Percentiles rank a stretch among this genome's conserved stretches.
These are phyloP conservation scores for Cheilosia impressa DNA, from an alignment of 2,888 invertebrate species.

Conservation along the genomic window DNA sequence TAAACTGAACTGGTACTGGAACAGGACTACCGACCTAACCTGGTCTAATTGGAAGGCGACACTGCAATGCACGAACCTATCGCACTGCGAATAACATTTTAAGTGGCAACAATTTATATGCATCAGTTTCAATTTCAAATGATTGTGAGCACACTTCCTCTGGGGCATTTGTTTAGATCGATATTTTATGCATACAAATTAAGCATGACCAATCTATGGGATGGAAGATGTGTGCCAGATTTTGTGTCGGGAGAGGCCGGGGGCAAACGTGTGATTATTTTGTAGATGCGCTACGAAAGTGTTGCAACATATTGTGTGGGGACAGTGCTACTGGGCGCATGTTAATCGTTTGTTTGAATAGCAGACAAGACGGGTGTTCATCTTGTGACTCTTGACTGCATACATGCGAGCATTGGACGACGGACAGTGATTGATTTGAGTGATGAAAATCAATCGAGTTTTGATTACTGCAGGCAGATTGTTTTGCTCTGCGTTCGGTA, in stretches of 20 bases:
- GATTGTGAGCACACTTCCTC: slow-evolving; percentile 13
- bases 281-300: slow-evolving; percentile 12
- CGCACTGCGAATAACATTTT: slow-evolving; percentile 16
- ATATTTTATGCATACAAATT: slow-evolving; percentile 30
- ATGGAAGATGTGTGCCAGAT: not conserved
- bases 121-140: slow-evolving; percentile 28
- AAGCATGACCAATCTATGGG: not conserved
- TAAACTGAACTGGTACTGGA: slow-evolving; percentile 40
- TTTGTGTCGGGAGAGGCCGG: not conserved
- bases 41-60: slow-evolving; percentile 1
- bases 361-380: not conserved
- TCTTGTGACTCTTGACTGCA: not conserved
- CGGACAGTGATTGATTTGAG: not conserved
- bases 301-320: slow-evolving; percentile 23
- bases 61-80: slow-evolving; percentile 4
- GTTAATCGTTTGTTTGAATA: not conserved
- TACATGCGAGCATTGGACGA: not conserved
- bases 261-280: slow-evolving; percentile 10
- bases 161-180: slow-evolving; percentile 34
- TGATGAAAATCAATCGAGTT: too few species aligned
- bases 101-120: slow-evolving; percentile 46
- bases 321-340: not conserved
- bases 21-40: slow-evolving; percentile 16
- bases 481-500: not conserved
- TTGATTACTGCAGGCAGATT: too few species aligned